These are phyloP conservation scores for Metacarcinus magister DNA, from an alignment of 2,888 invertebrate genomes.

Conservation along the genomic window DNA sequence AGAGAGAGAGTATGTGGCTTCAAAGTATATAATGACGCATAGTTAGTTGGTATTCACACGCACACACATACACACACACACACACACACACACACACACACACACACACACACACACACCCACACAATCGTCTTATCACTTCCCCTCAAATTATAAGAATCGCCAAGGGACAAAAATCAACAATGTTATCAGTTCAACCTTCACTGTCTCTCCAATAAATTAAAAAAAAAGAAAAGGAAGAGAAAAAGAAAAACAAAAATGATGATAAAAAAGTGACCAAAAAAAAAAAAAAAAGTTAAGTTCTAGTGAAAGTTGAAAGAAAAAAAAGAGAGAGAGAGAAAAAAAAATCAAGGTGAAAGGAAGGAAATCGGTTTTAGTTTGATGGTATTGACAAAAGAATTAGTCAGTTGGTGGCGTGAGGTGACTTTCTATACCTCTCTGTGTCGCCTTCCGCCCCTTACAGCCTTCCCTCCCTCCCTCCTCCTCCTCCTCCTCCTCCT, in stretches of 20 bases:
- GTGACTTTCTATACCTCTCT: neutral
- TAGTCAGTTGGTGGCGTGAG: slow-evolving; percentile 46
- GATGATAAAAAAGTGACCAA: neutral
- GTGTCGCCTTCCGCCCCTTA: neutral
- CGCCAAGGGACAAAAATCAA: too few relatives aligned
- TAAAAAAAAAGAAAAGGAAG: neutral
- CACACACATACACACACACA: too few relatives aligned
- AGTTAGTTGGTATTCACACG: too few relatives aligned
- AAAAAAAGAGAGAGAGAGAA: neutral
- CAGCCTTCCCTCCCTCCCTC: too few relatives aligned
- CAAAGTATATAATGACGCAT: neutral
- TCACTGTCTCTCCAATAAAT: too few relatives aligned
- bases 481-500: too few relatives aligned
- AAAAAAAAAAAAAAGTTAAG: neutral
- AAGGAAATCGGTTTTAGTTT: neutral
- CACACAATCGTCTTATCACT: too few relatives aligned
- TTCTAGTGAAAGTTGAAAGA: neutral
- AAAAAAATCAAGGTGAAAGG: neutral
- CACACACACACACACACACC: too few relatives aligned
- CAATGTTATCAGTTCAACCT: too few relatives aligned
- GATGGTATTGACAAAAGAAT: slow-evolving; percentile 49
- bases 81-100: too few relatives aligned
- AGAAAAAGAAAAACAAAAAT: neutral
- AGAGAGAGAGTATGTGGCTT: neutral
- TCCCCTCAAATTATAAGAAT: too few relatives aligned